A percentile compares a stretch with the other conserved stretches of the same genome.
phyloP scores from a whole-genome alignment of 2,888 invertebrate genomes.

The Glyphotaelius pellucidus region DNA sequence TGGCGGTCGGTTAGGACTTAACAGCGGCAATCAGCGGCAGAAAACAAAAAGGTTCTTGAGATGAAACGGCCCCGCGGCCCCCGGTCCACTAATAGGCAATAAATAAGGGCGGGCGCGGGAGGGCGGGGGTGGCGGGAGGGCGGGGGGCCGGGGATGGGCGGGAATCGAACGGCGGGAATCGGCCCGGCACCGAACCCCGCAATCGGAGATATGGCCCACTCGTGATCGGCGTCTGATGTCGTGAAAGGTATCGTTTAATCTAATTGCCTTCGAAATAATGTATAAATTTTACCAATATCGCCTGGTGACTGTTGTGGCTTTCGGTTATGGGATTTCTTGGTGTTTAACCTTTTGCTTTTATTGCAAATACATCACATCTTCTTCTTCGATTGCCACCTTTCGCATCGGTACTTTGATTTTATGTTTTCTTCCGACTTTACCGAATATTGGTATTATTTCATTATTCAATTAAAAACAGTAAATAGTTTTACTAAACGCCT shows the following conservation, averaged over 20 bases:
- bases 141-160: conserved; percentile 69
- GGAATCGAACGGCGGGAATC: conserved; percentile 71
- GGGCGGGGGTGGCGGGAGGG: conserved; percentile 68
- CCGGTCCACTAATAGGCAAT: conserved; percentile 67
- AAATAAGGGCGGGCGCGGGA: conserved; percentile 69
- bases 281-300: conserved; percentile 30
- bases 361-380: neutral
- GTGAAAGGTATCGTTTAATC: conserved; percentile 37
- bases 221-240: conserved; percentile 70
- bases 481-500: no score
- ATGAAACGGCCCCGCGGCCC: conserved; percentile 71
- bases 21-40: conserved; percentile 57
- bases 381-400: neutral
- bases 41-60: conserved; percentile 70
- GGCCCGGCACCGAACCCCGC: conserved; percentile 10
- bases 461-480: no score
- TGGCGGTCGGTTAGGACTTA: conserved; percentile 14
- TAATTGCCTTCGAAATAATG: conserved; percentile 37
- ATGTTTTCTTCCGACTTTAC: neutral
- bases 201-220: conserved; percentile 45
- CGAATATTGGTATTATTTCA: neutral
- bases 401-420: neutral
- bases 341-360: neutral
- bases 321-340: conserved; percentile 1
- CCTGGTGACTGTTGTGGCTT: conserved; percentile 3